Conservation (phyloP, 2,797 vertebrate genomes). For the Sciurus vulgaris region DNA sequence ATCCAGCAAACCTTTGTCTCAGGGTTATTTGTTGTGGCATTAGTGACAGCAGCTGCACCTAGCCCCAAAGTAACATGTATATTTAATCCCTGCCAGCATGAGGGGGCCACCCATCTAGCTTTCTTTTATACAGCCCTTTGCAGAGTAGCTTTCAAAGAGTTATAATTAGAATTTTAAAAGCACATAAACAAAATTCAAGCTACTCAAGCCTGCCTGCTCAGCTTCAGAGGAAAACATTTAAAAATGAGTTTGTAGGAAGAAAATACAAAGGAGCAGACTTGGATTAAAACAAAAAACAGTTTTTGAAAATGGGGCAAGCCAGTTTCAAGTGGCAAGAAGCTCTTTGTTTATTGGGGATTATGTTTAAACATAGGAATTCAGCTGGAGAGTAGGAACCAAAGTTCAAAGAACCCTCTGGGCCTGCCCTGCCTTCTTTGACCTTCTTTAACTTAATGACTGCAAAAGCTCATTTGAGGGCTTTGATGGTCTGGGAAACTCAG, state of each 20-base stretch:
- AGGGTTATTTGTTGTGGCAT: conserved; percentile 81
- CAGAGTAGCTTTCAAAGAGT: conserved; percentile 78
- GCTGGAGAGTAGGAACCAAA: neutral
- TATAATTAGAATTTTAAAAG: conserved; percentile 87
- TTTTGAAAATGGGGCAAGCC: neutral
- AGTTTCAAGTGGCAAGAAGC: too few relatives aligned
- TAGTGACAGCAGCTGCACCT: conserved; percentile 80
- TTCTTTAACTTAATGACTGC: neutral
- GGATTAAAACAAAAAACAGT: neutral
- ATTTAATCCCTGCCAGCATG: conserved; percentile 74
- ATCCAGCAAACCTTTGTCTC: neutral
- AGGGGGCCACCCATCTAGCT: conserved; percentile 54
- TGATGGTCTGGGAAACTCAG: neutral
- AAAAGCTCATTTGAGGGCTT: neutral
- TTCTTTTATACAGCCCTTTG: conserved; percentile 79
- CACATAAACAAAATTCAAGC: conserved; percentile 82
- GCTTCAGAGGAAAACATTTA: neutral
- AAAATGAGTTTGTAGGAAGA: neutral
- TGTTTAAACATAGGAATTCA: neutral
- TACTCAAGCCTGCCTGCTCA: neutral
- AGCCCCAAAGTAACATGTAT: conserved; percentile 70
- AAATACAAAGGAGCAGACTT: neutral
- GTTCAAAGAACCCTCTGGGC: too few relatives aligned
- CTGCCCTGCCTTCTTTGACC: neutral
- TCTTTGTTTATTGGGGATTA: neutral